A percentile compares a stretch with the other conserved stretches of the same genome.
phyloP scores from a whole-genome alignment of 2,113 vertebrate species.

The Acanthisitta chloris region DNA sequence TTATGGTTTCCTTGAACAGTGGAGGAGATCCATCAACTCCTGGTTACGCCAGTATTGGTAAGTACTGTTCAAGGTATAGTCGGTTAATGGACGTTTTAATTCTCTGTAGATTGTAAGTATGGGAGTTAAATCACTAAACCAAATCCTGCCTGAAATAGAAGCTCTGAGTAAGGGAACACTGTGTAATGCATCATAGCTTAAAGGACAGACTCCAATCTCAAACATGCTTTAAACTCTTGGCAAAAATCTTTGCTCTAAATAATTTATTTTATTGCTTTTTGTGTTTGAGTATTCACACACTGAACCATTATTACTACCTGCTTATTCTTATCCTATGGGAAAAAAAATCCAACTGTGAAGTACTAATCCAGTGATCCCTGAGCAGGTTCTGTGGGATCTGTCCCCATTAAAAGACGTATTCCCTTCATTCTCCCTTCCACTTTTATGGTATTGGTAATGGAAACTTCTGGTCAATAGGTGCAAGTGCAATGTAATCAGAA shows the following conservation, averaged over 20 bases:
- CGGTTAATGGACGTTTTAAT: background rate
- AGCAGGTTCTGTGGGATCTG: background rate
- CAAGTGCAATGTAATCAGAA: background rate
- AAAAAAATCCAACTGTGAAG: background rate
- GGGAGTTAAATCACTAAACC: background rate
- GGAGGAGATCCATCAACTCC: constrained; percentile 86
- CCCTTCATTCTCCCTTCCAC: background rate
- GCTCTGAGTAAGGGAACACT: background rate
- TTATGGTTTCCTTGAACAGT: constrained; percentile 86
- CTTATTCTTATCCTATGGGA: background rate
- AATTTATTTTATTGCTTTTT: background rate
- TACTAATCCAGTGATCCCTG: background rate
- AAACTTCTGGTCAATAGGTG: background rate
- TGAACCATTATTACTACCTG: background rate
- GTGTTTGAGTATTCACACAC: background rate
- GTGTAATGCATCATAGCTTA: background rate
- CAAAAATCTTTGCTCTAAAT: background rate
- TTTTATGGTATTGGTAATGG: background rate
- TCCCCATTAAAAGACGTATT: background rate
- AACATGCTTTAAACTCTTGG: background rate
- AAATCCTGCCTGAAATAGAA: background rate
- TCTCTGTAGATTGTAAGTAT: background rate
- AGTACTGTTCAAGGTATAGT: constrained; percentile 38
- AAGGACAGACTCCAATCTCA: background rate
- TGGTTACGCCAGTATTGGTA: constrained; percentile 79